Percentiles rank a stretch among this genome's conserved stretches.
Conservation (phyloP, 2,888 invertebrate genomes). For the Tetranychus truncatus region DNA sequence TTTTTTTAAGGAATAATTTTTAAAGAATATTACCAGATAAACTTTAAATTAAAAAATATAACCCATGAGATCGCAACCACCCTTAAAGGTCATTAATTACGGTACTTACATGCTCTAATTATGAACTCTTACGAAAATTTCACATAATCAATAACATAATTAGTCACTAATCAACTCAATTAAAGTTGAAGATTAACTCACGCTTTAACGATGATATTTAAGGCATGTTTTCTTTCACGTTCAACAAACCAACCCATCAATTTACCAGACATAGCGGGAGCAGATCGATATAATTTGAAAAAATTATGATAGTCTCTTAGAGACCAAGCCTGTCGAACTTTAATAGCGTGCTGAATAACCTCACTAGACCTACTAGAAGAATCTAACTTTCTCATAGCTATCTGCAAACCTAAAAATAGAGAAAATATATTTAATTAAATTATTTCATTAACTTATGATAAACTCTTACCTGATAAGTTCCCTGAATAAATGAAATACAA, state of each 20-base stretch:
- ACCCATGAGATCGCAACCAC: background rate
- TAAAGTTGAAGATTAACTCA: conserved; percentile 36
- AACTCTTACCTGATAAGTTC: conserved; percentile 63
- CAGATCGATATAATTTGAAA: conserved; percentile 67
- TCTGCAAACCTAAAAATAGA: conserved; percentile 59
- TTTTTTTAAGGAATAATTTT: too few relatives aligned
- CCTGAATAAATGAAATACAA: conserved; percentile 95
- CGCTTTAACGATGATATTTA: conserved; percentile 86
- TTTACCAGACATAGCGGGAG: conserved; percentile 88
- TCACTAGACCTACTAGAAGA: conserved; percentile 56
- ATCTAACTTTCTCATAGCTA: conserved; percentile 62
- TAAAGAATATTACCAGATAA: too few relatives aligned
- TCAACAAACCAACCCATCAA: conserved; percentile 96
- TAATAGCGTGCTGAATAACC: conserved; percentile 64
- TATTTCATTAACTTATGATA: conserved; percentile 25
- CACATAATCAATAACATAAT: too few relatives aligned
- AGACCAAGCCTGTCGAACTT: conserved; percentile 79
- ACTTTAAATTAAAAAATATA: background rate
- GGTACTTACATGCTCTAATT: background rate
- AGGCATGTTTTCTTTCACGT: conserved; percentile 72
- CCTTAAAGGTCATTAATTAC: background rate
- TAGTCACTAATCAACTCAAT: too few relatives aligned
- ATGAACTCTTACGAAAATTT: too few relatives aligned
- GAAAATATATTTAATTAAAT: conserved; percentile 8
- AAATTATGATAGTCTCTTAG: conserved; percentile 77